Evolutionary conservation across 2,888 invertebrate species (phyloP).

Genomic region (Netelia melanura): DNA sequence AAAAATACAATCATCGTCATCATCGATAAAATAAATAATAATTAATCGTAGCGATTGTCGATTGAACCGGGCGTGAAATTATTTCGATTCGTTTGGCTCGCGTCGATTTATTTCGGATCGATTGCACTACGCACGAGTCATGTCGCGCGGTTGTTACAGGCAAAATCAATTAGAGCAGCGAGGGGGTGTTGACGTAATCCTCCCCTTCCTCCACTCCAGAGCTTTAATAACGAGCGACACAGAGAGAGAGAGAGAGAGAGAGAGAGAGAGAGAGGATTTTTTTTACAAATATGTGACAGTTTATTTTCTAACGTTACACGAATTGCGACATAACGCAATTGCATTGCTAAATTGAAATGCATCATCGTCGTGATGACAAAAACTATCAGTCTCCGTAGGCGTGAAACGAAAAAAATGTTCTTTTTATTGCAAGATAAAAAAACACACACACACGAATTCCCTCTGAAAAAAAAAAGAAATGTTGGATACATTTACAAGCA

Average conservation of each 20-base stretch:
- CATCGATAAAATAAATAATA: too few species aligned
- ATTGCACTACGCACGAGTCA: slow-evolving; percentile 15
- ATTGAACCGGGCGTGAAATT: not conserved
- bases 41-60: not conserved
- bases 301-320: too few species aligned
- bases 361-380: not conserved
- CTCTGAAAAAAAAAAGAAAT: too few species aligned
- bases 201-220: not conserved
- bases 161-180: slow-evolving; percentile 59
- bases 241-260: not conserved
- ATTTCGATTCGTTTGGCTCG: slow-evolving; percentile 13
- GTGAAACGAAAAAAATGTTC: not conserved
- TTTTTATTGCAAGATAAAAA: not conserved
- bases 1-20: too few species aligned
- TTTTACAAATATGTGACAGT: not conserved
- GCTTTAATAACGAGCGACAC: slow-evolving; percentile 25
- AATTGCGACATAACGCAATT: not conserved
- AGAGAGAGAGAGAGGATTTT: not conserved
- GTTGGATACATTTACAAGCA: too few species aligned
- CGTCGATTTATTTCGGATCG: slow-evolving; percentile 13
- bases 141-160: slow-evolving; percentile 35
- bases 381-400: not conserved
- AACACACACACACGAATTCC: not conserved
- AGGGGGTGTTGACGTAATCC: slow-evolving; percentile 19
- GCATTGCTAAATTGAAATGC: slow-evolving; percentile 15